phyloP scores from a whole-genome alignment of 2,888 invertebrate genomes.

The Hydropsyche betteni region DNA sequence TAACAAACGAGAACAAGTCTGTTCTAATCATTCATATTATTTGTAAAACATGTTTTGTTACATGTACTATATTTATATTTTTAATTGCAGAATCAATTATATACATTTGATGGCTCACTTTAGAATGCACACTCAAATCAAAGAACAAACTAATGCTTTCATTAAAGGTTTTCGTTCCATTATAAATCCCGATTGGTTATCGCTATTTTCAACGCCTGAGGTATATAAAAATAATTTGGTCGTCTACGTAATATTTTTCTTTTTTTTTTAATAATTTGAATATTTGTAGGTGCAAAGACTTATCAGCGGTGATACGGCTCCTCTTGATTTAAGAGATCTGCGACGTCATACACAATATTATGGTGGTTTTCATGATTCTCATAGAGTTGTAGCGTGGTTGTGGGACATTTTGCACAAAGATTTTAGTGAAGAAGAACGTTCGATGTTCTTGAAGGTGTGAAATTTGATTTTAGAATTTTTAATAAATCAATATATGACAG shows the following conservation, averaged over 20 bases:
- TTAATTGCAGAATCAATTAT: conserved; percentile 85
- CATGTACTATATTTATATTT: conserved; percentile 23
- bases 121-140: conserved; percentile 97
- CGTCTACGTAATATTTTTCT: not conserved
- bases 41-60: conserved; percentile 29
- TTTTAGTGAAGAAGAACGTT: conserved; percentile 90
- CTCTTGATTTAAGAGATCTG: conserved; percentile 87
- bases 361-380: conserved; percentile 98
- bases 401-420: conserved; percentile 98
- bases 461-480: conserved; percentile 15
- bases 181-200: conserved; percentile 93
- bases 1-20: conserved; percentile 94
- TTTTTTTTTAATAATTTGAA: not conserved
- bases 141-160: conserved; percentile 96
- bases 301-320: conserved; percentile 95
- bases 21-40: not conserved
- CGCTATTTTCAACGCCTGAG: conserved; percentile 95
- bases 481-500: not conserved
- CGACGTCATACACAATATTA: conserved; percentile 96
- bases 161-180: conserved; percentile 96
- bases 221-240: conserved; percentile 59
- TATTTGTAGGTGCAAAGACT: conserved; percentile 83
- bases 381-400: conserved; percentile 96
- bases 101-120: conserved; percentile 99
- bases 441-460: conserved; percentile 89